A percentile compares a stretch with the other conserved stretches of the same genome.
Conservation (phyloP, 2,113 vertebrate species). For the Dendrocopos noguchii region DNA sequence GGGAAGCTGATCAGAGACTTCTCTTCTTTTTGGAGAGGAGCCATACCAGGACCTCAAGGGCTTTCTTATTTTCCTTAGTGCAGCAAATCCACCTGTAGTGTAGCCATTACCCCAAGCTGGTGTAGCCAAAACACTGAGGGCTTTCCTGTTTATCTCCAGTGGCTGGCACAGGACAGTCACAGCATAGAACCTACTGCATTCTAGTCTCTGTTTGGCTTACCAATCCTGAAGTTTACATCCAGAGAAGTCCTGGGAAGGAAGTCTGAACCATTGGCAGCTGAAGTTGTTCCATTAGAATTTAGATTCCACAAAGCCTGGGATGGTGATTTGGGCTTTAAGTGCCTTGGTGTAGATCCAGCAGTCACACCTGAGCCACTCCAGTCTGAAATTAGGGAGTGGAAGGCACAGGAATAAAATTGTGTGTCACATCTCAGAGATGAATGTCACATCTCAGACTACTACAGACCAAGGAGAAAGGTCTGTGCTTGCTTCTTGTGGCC, state of each 20-base stretch:
- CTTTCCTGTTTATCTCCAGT: background rate
- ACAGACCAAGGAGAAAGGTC: background rate
- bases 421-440: background rate
- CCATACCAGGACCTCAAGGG: background rate
- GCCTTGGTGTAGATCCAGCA: slow-evolving; percentile 45
- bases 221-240: background rate
- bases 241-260: background rate
- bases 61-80: background rate
- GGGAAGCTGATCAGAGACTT: background rate
- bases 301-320: slow-evolving; percentile 60
- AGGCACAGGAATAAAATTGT: background rate
- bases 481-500: background rate
- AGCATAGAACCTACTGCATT: background rate
- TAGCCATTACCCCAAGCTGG: background rate
- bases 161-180: background rate
- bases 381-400: slow-evolving; percentile 72
- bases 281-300: slow-evolving; percentile 75
- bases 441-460: background rate
- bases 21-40: background rate
- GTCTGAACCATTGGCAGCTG: slow-evolving; percentile 67
- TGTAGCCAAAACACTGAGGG: background rate
- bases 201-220: slow-evolving; percentile 46
- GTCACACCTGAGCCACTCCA: slow-evolving; percentile 69
- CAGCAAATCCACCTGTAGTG: background rate
- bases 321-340: slow-evolving; percentile 39